phyloP scores from a whole-genome alignment of 1,140 invertebrate species.

The Homalodisca vitripennis region DNA sequence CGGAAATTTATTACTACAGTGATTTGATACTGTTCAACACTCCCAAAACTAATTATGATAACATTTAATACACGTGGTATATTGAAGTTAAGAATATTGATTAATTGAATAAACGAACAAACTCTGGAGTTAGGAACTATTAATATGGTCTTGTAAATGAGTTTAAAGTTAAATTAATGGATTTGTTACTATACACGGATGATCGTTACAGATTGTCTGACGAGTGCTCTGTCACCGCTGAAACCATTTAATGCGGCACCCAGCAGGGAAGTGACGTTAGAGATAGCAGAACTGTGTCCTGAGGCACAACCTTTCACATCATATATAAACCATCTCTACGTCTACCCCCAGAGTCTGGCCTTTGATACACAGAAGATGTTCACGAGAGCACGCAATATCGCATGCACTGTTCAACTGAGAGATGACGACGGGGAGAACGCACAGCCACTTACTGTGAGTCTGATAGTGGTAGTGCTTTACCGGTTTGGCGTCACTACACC shows the following conservation, averaged over 20 bases:
- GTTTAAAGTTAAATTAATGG: too few relatives aligned
- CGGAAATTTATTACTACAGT: too few relatives aligned
- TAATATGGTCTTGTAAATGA: too few relatives aligned
- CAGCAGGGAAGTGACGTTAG: constrained; percentile 67
- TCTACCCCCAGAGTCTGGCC: constrained; percentile 82
- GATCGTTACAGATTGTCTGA: constrained; percentile 77
- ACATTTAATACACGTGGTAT: too few relatives aligned
- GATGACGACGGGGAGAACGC: constrained; percentile 72
- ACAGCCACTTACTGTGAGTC: constrained; percentile 63
- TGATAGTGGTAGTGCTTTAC: too few relatives aligned
- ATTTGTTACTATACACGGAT: too few relatives aligned
- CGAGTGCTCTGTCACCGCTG: constrained; percentile 72
- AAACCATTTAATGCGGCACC: constrained; percentile 81
- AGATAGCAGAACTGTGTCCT: constrained; percentile 78
- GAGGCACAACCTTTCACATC: constrained; percentile 75
- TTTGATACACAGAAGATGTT: constrained; percentile 93
- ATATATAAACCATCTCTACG: constrained; percentile 85
- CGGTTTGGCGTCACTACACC: too few relatives aligned
- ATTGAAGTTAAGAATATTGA: too few relatives aligned
- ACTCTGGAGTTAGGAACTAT: too few relatives aligned
- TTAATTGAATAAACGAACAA: too few relatives aligned
- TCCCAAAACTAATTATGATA: too few relatives aligned
- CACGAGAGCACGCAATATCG: constrained; percentile 85
- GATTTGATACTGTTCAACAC: too few relatives aligned
- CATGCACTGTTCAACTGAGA: constrained; percentile 80